These are phyloP conservation scores for Potorous gilbertii DNA, from an alignment of 2,797 vertebrate species.

Conservation along the genomic window DNA sequence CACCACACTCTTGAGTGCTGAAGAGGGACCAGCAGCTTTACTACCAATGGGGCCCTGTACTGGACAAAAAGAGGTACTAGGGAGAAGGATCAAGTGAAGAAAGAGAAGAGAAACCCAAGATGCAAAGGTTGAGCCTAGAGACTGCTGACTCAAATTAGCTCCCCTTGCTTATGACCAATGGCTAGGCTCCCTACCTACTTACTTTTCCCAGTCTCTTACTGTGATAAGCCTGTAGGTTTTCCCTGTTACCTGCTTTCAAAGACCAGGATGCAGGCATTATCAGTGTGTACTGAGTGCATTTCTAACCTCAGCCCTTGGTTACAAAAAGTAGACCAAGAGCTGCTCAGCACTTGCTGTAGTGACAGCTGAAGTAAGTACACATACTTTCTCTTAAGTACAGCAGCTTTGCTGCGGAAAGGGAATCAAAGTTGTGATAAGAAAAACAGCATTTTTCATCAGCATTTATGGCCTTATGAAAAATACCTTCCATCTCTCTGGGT, in stretches of 20 bases:
- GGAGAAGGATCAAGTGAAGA: neutral
- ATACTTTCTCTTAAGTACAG: no score
- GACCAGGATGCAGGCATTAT: slow-evolving; percentile 9
- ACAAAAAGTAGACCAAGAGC: no score
- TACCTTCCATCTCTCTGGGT: neutral
- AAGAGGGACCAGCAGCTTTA: slow-evolving; percentile 64
- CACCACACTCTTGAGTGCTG: slow-evolving; percentile 66
- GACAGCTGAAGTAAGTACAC: no score
- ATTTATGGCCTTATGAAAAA: neutral
- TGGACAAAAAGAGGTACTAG: slow-evolving; percentile 82
- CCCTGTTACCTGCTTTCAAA: neutral
- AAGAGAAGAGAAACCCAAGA: neutral
- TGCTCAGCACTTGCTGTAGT: no score
- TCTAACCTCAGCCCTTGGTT: neutral
- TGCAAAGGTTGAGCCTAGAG: neutral
- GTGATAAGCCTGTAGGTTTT: neutral
- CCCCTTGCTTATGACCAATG: neutral
- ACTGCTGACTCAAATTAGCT: neutral
- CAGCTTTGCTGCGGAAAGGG: no score
- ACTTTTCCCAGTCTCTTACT: neutral
- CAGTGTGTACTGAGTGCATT: slow-evolving; percentile 31
- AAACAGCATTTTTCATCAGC: neutral
- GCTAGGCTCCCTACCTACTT: neutral
- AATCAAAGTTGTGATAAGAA: no score
- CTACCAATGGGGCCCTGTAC: slow-evolving; percentile 74